Percentiles rank a stretch among this genome's conserved stretches.
Evolutionary conservation across 1,140 invertebrate genomes (phyloP).

Genomic region (Panulirus ornatus): DNA sequence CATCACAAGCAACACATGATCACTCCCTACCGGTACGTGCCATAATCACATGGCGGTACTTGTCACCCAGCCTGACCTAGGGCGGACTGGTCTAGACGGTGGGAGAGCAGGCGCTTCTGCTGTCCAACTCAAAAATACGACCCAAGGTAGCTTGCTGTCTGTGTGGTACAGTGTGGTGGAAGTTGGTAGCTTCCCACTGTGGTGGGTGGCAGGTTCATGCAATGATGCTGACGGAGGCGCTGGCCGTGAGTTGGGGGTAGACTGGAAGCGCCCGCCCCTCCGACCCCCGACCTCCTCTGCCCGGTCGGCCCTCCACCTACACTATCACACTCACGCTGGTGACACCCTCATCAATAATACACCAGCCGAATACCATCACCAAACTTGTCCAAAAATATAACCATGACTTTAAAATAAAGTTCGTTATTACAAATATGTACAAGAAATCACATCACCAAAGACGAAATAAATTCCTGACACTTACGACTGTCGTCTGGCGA

Average conservation of each 20-base stretch:
- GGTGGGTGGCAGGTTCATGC: too few relatives aligned
- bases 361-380: constrained; percentile 32
- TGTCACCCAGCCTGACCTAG: neutral
- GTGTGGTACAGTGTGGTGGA: too few relatives aligned
- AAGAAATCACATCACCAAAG: constrained; percentile 50
- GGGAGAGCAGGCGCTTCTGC: too few relatives aligned
- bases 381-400: constrained; percentile 41
- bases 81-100: neutral
- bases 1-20: neutral
- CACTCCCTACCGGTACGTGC: neutral
- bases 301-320: neutral
- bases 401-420: constrained; percentile 40
- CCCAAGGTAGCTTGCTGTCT: too few relatives aligned
- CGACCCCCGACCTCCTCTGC: neutral
- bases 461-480: constrained; percentile 41
- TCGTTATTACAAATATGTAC: constrained; percentile 43
- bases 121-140: too few relatives aligned
- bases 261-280: too few relatives aligned
- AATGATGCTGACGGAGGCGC: too few relatives aligned
- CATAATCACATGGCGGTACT: neutral
- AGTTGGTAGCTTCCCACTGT: too few relatives aligned
- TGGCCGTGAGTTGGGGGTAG: too few relatives aligned
- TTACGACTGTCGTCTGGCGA: neutral
- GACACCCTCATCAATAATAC: neutral
- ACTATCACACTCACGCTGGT: constrained; percentile 3